Conservation (phyloP, 2,113 vertebrate species). For the Hirundichthys speculiger region DNA sequence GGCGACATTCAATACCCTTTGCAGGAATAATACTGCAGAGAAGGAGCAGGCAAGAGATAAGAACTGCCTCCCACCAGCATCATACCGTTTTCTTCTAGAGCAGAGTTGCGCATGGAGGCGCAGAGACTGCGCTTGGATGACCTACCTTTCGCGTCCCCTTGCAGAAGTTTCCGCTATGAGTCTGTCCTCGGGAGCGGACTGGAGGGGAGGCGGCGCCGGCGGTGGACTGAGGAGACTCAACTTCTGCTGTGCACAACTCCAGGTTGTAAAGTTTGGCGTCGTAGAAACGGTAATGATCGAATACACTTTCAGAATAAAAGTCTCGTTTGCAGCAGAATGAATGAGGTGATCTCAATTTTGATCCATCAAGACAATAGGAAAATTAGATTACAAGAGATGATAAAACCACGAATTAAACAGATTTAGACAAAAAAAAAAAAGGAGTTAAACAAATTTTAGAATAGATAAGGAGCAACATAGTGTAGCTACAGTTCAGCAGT, state of each 20-base stretch:
- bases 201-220: conserved; percentile 62
- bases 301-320: conserved; percentile 29
- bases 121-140: conserved; percentile 3
- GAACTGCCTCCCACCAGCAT: conserved; percentile 37
- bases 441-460: too few species aligned
- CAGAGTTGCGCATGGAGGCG: conserved; percentile 5
- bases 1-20: conserved; percentile 2
- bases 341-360: too few species aligned
- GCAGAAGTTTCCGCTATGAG: conserved; percentile 52
- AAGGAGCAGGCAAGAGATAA: not conserved
- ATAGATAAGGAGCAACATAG: too few species aligned
- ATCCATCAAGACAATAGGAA: too few species aligned
- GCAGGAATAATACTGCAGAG: conserved; percentile 7
- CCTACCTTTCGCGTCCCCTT: conserved; percentile 55
- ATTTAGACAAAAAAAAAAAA: too few species aligned
- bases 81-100: conserved; percentile 27
- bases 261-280: not conserved
- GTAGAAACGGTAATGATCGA: not conserved
- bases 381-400: too few species aligned
- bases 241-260: conserved; percentile 44
- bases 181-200: conserved; percentile 51
- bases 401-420: too few species aligned
- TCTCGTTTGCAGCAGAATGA: too few species aligned
- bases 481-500: too few species aligned
- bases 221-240: conserved; percentile 59